phyloP scores from a whole-genome alignment of 2,797 vertebrate species.

The Gastrophryne carolinensis region DNA sequence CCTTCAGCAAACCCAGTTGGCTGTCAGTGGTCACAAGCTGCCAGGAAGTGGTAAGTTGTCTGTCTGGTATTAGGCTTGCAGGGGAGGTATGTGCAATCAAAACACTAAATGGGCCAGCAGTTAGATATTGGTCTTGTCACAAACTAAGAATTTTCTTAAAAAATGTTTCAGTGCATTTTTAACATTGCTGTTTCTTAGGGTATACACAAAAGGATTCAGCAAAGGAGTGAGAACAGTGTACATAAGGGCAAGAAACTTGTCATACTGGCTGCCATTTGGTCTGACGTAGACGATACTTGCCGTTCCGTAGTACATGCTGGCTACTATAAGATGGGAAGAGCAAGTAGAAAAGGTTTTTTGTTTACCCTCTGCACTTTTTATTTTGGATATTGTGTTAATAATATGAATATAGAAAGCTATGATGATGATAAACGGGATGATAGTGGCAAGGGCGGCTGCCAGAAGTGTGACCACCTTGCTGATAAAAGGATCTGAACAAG shows the following conservation, averaged over 20 bases:
- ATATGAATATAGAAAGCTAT: slow-evolving; percentile 9
- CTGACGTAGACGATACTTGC: not conserved
- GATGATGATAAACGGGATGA: slow-evolving; percentile 6
- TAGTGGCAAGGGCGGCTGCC: not conserved
- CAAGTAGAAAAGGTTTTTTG: slow-evolving; percentile 16
- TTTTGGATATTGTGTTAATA: not conserved
- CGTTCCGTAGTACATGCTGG: not conserved
- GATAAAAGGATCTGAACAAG: not conserved
- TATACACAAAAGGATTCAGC: slow-evolving; percentile 51
- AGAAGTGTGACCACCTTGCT: not conserved
- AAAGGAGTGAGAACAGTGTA: slow-evolving; percentile 46
- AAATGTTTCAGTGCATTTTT: not conserved
- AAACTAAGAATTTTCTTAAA: too few species aligned
- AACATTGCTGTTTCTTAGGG: slow-evolving; percentile 39
- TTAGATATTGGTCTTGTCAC: too few species aligned
- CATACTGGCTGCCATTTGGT: slow-evolving; percentile 4
- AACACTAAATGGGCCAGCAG: too few species aligned
- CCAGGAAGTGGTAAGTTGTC: too few species aligned
- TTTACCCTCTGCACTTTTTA: not conserved
- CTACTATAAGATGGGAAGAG: slow-evolving; percentile 19
- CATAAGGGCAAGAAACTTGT: slow-evolving; percentile 44
- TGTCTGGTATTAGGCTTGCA: too few species aligned
- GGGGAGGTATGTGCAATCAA: too few species aligned
- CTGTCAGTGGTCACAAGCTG: too few species aligned
- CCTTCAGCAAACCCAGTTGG: too few species aligned